These are phyloP conservation scores for Acanthiza pusilla DNA, from an alignment of 2,797 vertebrate species.

Conservation along the genomic window DNA sequence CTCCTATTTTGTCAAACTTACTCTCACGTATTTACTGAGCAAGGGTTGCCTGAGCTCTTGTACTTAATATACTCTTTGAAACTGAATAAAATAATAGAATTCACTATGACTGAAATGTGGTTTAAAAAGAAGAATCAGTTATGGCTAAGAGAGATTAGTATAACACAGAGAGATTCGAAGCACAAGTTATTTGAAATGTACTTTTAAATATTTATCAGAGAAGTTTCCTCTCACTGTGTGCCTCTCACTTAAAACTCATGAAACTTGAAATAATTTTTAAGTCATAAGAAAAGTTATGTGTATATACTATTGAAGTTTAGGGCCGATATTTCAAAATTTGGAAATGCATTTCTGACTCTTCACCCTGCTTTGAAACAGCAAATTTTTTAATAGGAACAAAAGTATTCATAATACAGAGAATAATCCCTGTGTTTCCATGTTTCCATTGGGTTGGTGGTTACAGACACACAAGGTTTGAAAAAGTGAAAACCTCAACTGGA, in stretches of 20 bases:
- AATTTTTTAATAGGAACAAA: neutral
- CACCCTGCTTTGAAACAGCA: neutral
- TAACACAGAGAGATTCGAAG: neutral
- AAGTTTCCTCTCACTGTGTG: neutral
- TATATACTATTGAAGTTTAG: neutral
- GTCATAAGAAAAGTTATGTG: neutral
- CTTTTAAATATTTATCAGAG: neutral
- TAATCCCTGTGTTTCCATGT: neutral
- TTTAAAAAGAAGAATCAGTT: neutral
- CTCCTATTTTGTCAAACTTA: neutral
- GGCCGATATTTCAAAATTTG: neutral
- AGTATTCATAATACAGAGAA: neutral
- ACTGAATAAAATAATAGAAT: neutral
- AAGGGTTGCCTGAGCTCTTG: neutral
- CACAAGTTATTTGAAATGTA: neutral
- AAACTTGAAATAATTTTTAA: neutral
- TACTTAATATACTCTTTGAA: neutral
- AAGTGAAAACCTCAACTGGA: rapidly evolving
- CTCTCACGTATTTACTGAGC: neutral
- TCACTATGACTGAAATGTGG: neutral
- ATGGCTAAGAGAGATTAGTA: neutral
- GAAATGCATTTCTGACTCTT: neutral
- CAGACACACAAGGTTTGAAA: neutral
- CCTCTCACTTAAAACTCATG: neutral
- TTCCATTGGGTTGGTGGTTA: neutral